Evolutionary conservation across 1,140 invertebrate genomes (phyloP).

Genomic region (Ladona fulva): DNA sequence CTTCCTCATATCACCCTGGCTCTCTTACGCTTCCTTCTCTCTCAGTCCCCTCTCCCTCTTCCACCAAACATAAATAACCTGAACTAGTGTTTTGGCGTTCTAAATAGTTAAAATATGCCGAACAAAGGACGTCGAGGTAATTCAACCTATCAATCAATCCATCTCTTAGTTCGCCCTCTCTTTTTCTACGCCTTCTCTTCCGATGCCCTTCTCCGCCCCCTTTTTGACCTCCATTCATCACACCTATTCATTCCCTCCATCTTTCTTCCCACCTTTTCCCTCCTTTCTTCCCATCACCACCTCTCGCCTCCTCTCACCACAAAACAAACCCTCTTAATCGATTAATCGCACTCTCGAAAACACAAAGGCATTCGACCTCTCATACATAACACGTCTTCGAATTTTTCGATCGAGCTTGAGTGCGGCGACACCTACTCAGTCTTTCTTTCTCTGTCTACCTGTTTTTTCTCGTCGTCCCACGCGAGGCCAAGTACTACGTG

Average conservation of each 20-base stretch:
- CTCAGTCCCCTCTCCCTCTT: neutral
- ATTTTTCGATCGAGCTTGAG: too few species aligned
- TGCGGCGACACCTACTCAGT: too few species aligned
- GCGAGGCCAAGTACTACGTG: too few species aligned
- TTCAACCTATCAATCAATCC: neutral
- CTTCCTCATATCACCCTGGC: too few species aligned
- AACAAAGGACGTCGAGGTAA: neutral
- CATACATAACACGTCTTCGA: too few species aligned
- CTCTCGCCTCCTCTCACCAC: neutral
- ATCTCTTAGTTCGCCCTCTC: neutral
- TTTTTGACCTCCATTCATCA: constrained; percentile 1
- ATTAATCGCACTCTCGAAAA: neutral
- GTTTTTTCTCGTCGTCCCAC: too few species aligned
- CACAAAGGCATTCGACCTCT: too few species aligned
- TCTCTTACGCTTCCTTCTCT: too few species aligned
- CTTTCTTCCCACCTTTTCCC: neutral
- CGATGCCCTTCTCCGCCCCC: neutral
- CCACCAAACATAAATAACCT: neutral
- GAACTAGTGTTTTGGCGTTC: neutral
- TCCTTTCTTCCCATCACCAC: neutral
- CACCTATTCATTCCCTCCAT: neutral
- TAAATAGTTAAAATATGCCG: constrained; percentile 7
- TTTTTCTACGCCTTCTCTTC: neutral
- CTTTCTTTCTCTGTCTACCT: too few species aligned
- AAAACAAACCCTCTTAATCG: neutral